Percentiles rank a stretch among this genome's conserved stretches.
These are phyloP conservation scores for Cyanistes caeruleus DNA, from an alignment of 2,113 vertebrate species.

Conservation along the genomic window DNA sequence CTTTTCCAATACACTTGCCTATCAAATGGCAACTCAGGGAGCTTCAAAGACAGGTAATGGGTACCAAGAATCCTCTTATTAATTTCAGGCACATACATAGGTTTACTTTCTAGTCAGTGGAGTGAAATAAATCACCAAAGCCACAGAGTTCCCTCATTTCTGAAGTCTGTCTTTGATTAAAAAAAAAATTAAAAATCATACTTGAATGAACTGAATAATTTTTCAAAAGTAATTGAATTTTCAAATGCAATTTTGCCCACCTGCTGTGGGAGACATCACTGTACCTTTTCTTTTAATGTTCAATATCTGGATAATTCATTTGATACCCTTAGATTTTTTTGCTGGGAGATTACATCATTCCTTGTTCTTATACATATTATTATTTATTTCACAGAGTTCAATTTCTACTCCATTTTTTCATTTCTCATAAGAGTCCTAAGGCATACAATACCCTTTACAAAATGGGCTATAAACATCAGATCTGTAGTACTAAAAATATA, in stretches of 20 bases:
- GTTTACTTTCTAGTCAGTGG: neutral
- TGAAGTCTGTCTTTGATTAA: neutral
- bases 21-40: neutral
- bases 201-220: neutral
- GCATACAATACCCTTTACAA: neutral
- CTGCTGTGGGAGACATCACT: neutral
- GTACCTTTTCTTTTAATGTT: neutral
- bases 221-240: neutral
- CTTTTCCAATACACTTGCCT: neutral
- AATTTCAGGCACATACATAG: neutral
- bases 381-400: neutral
- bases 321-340: neutral
- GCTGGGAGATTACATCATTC: neutral
- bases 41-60: neutral
- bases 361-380: neutral
- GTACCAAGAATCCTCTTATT: neutral
- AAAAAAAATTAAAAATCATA: neutral
- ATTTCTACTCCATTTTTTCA: neutral
- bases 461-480: neutral
- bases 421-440: neutral
- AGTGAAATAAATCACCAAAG: neutral
- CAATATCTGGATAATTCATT: neutral
- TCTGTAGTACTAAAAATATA: neutral
- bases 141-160: neutral
- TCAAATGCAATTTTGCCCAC: neutral